A percentile compares a stretch with the other conserved stretches of the same genome.
Conservation (phyloP, 2,113 vertebrate species). For the Macaca mulatta region DNA sequence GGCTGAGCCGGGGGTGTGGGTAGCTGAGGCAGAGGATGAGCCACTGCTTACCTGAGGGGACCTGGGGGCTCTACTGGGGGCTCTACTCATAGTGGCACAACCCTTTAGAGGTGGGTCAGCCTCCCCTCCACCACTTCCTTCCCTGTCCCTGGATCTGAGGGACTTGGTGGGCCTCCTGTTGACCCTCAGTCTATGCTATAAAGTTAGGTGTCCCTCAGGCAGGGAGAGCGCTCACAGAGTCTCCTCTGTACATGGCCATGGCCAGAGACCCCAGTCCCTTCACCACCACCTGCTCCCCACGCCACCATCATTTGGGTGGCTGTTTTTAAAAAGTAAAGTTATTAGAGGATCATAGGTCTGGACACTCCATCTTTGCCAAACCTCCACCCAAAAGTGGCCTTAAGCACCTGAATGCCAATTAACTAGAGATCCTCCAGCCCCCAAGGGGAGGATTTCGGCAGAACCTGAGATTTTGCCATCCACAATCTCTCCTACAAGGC, state of each 20-base stretch:
- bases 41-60: conserved; percentile 88
- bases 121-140: background rate
- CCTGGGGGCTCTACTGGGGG: background rate
- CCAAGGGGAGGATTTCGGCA: background rate
- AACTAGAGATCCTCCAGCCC: background rate
- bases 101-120: background rate
- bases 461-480: conserved; percentile 6
- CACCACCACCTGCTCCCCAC: background rate
- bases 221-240: background rate
- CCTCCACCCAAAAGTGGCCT: conserved; percentile 49
- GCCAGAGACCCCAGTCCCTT: background rate
- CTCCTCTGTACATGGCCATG: background rate
- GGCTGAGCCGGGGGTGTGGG: conserved; percentile 84
- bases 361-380: conserved; percentile 41
- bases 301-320: background rate
- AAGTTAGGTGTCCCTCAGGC: conserved; percentile 4
- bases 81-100: background rate
- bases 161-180: background rate
- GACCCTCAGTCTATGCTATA: background rate
- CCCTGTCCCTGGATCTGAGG: background rate
- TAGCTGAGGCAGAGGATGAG: conserved; percentile 86
- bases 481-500: background rate
- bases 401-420: conserved; percentile 21
- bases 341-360: background rate
- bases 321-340: conserved; percentile 37